Conservation (phyloP, 64 coral and sea anemone species). For the Anthopleura sola region DNA sequence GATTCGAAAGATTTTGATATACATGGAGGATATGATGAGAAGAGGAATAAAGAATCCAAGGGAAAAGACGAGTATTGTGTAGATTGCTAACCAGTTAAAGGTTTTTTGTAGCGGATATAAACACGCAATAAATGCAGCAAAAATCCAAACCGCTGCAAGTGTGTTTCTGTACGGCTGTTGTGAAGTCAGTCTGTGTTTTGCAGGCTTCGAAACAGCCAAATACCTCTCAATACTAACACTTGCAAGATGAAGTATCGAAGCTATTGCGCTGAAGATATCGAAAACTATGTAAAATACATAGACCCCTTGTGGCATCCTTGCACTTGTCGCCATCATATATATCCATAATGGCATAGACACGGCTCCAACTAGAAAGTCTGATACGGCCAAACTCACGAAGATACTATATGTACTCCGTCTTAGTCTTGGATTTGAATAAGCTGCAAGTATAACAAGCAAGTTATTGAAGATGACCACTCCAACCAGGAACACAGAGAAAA, state of each 20-base stretch:
- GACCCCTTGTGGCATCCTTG: not conserved
- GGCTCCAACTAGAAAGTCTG: conserved; percentile 66
- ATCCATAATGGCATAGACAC: conserved; percentile 74
- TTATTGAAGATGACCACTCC: conserved; percentile 46
- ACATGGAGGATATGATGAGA: conserved; percentile 49
- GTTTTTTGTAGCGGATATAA: conserved; percentile 25
- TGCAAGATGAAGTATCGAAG: conserved; percentile 72
- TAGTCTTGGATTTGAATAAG: conserved; percentile 49
- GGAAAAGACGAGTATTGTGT: conserved; percentile 41
- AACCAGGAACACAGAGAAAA: conserved; percentile 25
- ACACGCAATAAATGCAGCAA: conserved; percentile 33
- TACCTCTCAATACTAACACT: conserved; percentile 73
- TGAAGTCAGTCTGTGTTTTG: conserved; percentile 42
- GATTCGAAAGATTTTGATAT: conserved; percentile 57
- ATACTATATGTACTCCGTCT: conserved; percentile 53
- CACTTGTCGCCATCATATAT: conserved; percentile 19
- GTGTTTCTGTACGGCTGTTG: conserved; percentile 35
- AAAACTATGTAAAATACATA: conserved; percentile 46
- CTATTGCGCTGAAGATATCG: conserved; percentile 78
- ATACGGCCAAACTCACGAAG: conserved; percentile 62
- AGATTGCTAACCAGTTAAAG: not conserved
- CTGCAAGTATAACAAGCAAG: conserved; percentile 56
- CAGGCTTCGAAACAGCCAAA: conserved; percentile 66
- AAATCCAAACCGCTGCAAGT: conserved; percentile 40
- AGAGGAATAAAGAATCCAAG: conserved; percentile 62